phyloP scores from a whole-genome alignment of 2,888 invertebrate genomes.

The Hypomecis atomaria region DNA sequence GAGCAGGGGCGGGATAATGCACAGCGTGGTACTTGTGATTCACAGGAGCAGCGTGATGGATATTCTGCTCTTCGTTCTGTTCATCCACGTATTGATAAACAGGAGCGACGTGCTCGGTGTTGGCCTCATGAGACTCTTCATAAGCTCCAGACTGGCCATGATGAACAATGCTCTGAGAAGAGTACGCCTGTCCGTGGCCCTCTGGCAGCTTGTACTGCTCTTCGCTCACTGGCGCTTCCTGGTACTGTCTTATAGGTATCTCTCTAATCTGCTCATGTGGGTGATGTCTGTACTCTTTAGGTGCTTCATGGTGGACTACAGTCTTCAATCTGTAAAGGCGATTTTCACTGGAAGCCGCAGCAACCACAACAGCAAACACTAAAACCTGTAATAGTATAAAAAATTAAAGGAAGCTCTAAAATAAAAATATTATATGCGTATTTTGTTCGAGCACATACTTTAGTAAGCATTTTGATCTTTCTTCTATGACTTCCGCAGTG shows the following conservation, averaged over 20 bases:
- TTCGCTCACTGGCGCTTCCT: slow-evolving; percentile 50
- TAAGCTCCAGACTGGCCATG: slow-evolving; percentile 53
- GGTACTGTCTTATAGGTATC: slow-evolving; percentile 47
- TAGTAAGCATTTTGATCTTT: slow-evolving; percentile 78
- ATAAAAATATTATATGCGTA: slow-evolving; percentile 26
- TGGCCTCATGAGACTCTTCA: slow-evolving; percentile 59
- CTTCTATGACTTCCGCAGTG: slow-evolving; percentile 77
- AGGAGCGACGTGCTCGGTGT: slow-evolving; percentile 58
- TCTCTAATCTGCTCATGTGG: slow-evolving; percentile 51
- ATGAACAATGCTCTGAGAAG: slow-evolving; percentile 64
- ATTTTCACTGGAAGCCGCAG: slow-evolving; percentile 60
- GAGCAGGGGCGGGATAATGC: slow-evolving; percentile 39
- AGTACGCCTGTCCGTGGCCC: slow-evolving; percentile 55
- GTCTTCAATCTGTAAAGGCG: slow-evolving; percentile 59
- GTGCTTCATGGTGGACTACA: slow-evolving; percentile 57
- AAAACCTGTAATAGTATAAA: slow-evolving; percentile 61
- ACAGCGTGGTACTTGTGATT: slow-evolving; percentile 42
- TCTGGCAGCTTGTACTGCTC: slow-evolving; percentile 48
- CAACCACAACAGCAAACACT: slow-evolving; percentile 56
- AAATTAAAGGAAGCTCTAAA: slow-evolving; percentile 31
- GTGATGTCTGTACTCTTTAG: slow-evolving; percentile 59
- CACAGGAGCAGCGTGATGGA: slow-evolving; percentile 37
- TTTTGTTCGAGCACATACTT: slow-evolving; percentile 61
- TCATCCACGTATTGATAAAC: slow-evolving; percentile 61
- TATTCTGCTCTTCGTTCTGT: slow-evolving; percentile 48